Conservation (phyloP, 2,797 vertebrate species). For the Meriones psammophilus region DNA sequence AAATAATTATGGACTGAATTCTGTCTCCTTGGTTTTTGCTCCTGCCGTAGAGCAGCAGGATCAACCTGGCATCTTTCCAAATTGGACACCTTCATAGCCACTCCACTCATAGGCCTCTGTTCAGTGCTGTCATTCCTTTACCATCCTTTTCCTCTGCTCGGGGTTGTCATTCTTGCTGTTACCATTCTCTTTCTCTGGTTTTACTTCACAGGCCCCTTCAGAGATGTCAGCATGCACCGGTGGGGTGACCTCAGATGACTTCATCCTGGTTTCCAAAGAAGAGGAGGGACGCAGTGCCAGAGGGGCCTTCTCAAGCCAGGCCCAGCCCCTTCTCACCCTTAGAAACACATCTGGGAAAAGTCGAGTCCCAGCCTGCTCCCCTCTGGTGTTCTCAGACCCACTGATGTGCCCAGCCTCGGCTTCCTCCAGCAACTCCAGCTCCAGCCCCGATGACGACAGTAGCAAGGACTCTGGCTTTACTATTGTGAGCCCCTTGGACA, state of each 20-base stretch:
- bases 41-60: not conserved
- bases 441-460: conserved; percentile 96
- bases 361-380: conserved; percentile 77
- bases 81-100: fast-evolving
- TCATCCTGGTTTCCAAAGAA: conserved; percentile 95
- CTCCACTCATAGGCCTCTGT: not conserved
- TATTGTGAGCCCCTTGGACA: conserved; percentile 96
- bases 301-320: conserved; percentile 62
- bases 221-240: conserved; percentile 83
- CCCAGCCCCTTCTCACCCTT: conserved; percentile 85
- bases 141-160: not conserved
- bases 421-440: conserved; percentile 93
- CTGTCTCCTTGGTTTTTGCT: not conserved
- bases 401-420: conserved; percentile 91
- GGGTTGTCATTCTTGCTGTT: not conserved
- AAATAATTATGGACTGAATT: not conserved
- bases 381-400: conserved; percentile 93
- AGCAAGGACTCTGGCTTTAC: conserved; percentile 99
- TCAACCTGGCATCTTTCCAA: not conserved
- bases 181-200: not conserved
- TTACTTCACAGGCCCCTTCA: conserved; percentile 82
- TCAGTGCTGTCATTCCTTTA: not conserved
- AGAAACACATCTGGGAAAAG: conserved; percentile 84
- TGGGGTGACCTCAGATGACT: conserved; percentile 93
- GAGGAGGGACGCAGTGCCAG: conserved; percentile 86